These are phyloP conservation scores for Zosterops japonicus DNA, from an alignment of 2,113 vertebrate genomes.

Conservation along the genomic window DNA sequence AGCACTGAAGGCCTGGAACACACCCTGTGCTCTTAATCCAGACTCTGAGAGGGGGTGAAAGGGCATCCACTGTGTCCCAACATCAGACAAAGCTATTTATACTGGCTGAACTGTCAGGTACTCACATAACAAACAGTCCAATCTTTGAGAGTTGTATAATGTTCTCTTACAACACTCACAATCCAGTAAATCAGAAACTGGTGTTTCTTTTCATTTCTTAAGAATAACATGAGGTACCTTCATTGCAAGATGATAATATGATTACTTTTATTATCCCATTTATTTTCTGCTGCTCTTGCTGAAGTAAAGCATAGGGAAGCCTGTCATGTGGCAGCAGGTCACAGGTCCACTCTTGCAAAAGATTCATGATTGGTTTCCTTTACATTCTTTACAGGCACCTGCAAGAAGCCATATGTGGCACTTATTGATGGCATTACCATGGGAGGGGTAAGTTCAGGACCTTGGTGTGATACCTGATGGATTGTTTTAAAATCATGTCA, in stretches of 20 bases:
- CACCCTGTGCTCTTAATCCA: not conserved
- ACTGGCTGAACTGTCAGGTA: not conserved
- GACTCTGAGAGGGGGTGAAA: not conserved
- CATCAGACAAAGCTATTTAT: not conserved
- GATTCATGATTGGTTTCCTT: not conserved
- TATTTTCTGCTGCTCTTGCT: not conserved
- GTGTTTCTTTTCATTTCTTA: not conserved
- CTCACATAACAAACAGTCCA: not conserved
- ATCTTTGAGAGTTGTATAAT: not conserved
- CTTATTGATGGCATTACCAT: slow-evolving; percentile 95
- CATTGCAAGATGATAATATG: not conserved
- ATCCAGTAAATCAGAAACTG: not conserved
- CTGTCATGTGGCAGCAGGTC: not conserved
- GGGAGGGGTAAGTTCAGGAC: slow-evolving; percentile 89
- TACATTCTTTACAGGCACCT: slow-evolving; percentile 75
- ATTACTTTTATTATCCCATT: not conserved
- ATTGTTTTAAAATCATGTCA: not conserved
- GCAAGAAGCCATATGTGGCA: slow-evolving; percentile 87
- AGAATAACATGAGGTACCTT: not conserved
- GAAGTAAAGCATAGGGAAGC: not conserved
- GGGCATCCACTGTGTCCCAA: not conserved
- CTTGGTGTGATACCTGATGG: not conserved
- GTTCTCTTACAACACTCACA: not conserved
- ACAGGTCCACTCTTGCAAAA: not conserved
- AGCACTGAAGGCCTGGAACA: not conserved